These are phyloP conservation scores for Xenopus petersii DNA, from an alignment of 2,797 vertebrate genomes.

Conservation along the genomic window DNA sequence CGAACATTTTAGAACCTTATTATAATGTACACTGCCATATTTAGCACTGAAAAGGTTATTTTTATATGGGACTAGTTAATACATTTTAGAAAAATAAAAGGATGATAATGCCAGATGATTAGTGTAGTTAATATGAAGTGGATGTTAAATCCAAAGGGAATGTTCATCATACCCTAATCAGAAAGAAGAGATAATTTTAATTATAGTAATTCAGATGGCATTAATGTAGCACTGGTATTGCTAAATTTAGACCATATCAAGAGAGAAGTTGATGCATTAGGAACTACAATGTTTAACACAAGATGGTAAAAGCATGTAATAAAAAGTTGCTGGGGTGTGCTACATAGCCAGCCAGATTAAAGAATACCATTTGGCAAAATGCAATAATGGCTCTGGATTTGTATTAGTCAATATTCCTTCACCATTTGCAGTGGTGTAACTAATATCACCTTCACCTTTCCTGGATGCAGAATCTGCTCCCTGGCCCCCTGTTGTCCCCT, in stretches of 20 bases:
- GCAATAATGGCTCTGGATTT: too few relatives aligned
- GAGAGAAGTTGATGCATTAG: background rate
- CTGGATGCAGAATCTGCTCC: too few relatives aligned
- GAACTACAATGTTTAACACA: background rate
- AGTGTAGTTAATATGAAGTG: slow-evolving; percentile 22
- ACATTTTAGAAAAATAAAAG: slow-evolving; percentile 2
- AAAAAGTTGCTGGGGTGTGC: too few relatives aligned
- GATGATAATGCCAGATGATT: slow-evolving; percentile 18
- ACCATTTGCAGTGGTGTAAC: too few relatives aligned
- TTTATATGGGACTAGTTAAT: background rate
- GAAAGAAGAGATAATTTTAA: slow-evolving; percentile 12
- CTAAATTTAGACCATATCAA: slow-evolving; percentile 1
- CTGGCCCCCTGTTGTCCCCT: too few relatives aligned
- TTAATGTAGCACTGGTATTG: background rate
- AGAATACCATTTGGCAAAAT: too few relatives aligned
- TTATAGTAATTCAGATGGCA: slow-evolving; percentile 6
- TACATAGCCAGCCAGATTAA: too few relatives aligned
- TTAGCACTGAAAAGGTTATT: background rate
- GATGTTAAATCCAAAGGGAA: slow-evolving; percentile 25
- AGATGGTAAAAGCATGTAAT: background rate
- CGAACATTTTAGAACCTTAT: too few relatives aligned
- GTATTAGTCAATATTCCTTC: too few relatives aligned
- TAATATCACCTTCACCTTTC: too few relatives aligned
- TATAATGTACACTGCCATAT: background rate
- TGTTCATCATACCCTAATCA: slow-evolving; percentile 27